Evolutionary conservation across 2,797 vertebrate species (phyloP).

Genomic region (Helicolenus hilgendorfi): DNA sequence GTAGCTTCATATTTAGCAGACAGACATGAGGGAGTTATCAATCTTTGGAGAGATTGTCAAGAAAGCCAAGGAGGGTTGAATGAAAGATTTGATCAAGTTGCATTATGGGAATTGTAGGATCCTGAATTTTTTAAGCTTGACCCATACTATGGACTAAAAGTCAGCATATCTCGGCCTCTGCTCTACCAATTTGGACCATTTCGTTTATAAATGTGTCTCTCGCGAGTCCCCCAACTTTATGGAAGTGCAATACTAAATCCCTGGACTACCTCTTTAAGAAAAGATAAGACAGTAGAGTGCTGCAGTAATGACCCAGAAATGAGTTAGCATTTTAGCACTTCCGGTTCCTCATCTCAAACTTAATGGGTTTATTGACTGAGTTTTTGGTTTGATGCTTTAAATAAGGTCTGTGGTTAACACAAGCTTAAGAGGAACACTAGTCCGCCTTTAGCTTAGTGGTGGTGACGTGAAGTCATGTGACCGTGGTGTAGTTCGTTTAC

Average conservation of each 20-base stretch:
- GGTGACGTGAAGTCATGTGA: too few relatives aligned
- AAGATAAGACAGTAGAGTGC: background rate
- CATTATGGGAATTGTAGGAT: background rate
- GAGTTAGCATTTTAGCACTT: background rate
- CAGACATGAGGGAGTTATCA: too few relatives aligned
- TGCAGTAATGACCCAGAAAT: background rate
- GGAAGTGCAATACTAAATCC: background rate
- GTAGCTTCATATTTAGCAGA: too few relatives aligned
- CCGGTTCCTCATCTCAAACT: background rate
- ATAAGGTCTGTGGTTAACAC: too few relatives aligned
- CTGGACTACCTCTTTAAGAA: background rate
- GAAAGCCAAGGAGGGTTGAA: background rate
- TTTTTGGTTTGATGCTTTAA: background rate
- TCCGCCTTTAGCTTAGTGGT: too few relatives aligned
- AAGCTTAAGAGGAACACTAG: too few relatives aligned
- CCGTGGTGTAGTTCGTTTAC: accelerated
- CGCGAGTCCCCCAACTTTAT: background rate
- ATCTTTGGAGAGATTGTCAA: background rate
- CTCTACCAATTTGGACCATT: background rate
- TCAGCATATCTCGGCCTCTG: background rate
- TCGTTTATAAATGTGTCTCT: background rate
- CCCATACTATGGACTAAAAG: background rate
- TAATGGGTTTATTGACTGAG: background rate
- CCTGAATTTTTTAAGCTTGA: background rate
- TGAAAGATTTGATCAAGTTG: background rate